Evolutionary conservation across 1,140 invertebrate genomes (phyloP), one percentile per base, ranked within the genome.

Genomic region (Cotesia vestalis): DNA sequence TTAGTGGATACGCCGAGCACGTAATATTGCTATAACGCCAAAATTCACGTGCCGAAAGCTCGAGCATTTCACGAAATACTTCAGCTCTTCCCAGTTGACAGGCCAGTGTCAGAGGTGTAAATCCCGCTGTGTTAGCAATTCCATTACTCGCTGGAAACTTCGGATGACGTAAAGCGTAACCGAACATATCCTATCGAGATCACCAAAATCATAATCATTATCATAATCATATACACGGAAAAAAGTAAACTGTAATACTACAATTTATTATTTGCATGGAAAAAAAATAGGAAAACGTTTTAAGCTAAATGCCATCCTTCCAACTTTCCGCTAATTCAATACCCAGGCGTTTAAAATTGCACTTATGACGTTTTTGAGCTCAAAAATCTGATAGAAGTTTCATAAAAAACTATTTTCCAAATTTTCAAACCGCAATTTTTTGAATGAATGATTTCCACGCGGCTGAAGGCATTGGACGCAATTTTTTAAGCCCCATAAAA

Each of bases 11-110:
- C 0, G 95, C 96, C 11, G 96, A 98, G 86, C 98, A 99, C n/a
- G 96, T 98, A 78, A 99, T 98, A 82, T 99, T 99, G 78, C 96
- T 98, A 87, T 99, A 99, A 53, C 97, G 89, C 98, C 98, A 99
- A 85, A 99, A 98, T 87, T 99, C 98, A 73, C 95, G 90, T 71
- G 95, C 94, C 64, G 95, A 96, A 9, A 99, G 88, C 85, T 99
- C 98, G 80, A 99, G 89, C 95, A 99, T 99, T 88, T 99, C 98
- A 75, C 94, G 91, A 87, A 99, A 99, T 74, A 99, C 96, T 80
- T 96, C 94, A 8, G 96, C 95, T 71, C 98, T 90, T 63, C 97
- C 98, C 64, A 99, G 88, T 86, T 98, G 96, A 85, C 97, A 98
- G 69, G 98, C 96, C 35, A 99, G 89, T 0, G 97, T 98, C 14